These are phyloP conservation scores for Megaustenia siamemsis DNA, from an alignment of 2,888 invertebrate species.

Conservation along the genomic window DNA sequence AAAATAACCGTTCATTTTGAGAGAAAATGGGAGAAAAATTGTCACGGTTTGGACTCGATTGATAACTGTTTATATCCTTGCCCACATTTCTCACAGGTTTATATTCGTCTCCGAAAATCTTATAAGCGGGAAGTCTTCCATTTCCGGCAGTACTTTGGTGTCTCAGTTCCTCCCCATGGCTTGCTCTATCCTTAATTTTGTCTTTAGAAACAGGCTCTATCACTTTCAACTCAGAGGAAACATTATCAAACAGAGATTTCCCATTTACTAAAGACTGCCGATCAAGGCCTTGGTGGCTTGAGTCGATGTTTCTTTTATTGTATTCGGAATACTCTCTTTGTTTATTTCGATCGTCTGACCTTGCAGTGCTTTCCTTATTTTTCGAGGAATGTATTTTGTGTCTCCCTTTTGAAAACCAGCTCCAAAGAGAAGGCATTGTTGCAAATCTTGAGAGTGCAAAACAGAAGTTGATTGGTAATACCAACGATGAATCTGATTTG, in stretches of 20 bases:
- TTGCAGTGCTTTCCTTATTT: neutral
- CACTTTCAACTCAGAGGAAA: neutral
- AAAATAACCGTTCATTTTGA: neutral
- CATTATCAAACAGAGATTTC: neutral
- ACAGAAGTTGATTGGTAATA: too few species aligned
- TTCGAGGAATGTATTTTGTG: neutral
- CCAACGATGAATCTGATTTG: too few species aligned
- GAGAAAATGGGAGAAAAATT: neutral
- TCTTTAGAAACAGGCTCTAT: neutral
- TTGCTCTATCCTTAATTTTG: neutral
- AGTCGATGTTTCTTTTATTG: neutral
- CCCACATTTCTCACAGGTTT: neutral
- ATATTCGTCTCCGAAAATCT: constrained; percentile 1
- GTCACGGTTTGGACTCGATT: neutral
- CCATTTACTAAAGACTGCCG: neutral
- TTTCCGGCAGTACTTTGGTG: neutral
- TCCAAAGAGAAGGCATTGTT: constrained; percentile 26
- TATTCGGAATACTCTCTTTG: neutral
- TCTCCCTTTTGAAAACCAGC: neutral
- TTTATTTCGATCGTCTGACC: too few species aligned
- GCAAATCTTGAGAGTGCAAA: too few species aligned
- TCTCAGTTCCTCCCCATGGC: neutral
- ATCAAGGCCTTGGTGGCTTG: neutral
- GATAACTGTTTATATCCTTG: neutral
- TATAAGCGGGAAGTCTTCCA: neutral